Base-by-base conservation (phyloP, 2,113 vertebrate genomes). In the Dromaius novaehollandiae region DNA sequence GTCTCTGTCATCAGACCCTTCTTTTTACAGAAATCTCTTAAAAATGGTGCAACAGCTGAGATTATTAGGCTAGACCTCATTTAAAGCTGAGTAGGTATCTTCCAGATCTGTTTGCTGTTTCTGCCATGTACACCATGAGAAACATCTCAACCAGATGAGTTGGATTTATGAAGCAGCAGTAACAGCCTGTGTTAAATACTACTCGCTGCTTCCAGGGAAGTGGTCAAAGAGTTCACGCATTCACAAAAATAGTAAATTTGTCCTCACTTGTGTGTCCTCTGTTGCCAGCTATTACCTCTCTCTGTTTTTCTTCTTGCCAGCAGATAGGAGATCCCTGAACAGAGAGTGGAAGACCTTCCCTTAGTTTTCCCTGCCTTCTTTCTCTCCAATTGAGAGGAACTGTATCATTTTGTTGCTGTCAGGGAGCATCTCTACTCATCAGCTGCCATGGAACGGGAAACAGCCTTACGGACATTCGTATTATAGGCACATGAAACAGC, bases 271-370 rank as follows among this genome's bases (percentile, higher is more conserved):
- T n/a, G 56, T 4, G 9, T 77, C 30, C 14, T 71, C 24, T 70
- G 11, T 6, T 78, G 22, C 11, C 17, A 55, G 22, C 11, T 74
- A 4, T 44, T 82, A n/a, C 7, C 69, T 66, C 19, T 73, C 18
- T 48, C 22, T 46, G 8, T 11, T 68, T 79, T 36, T 10, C 20
- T 71, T 77, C 80, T 84, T 77, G 55, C 32, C 44, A 87, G 50
- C 6, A 78, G 25, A 40, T 7, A 51, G 46, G 36, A 78, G 92
- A 89, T 65, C 13, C n/a, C 55, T 70, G 20, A 48, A 75, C 0
- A 34, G 32, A 7, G 5, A 73, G 24, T 13, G 11, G 68, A 55
- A 76, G 13, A 0, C 0, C 13, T 81, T 84, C 48, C 34, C 64
- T 73, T 65, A n/a, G 3, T 19, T 74, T 64, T 88, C 38, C 4